Conservation (phyloP, 2,113 vertebrate genomes). For the Apodemus speciosus region DNA sequence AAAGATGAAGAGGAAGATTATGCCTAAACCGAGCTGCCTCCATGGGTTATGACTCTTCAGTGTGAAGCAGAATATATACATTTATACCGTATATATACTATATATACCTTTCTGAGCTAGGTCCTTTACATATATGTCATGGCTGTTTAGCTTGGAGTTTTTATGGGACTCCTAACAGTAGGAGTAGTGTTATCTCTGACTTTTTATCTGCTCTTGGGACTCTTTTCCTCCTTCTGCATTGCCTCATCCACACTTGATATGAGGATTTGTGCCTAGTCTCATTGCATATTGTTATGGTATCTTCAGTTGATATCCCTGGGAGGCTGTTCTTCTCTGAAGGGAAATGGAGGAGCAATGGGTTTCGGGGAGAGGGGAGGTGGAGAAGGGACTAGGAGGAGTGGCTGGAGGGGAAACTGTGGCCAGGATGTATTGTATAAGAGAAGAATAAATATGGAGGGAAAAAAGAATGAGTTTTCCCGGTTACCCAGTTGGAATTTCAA, state of each 20-base stretch:
- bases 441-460: not conserved
- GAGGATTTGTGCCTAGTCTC: not conserved
- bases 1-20: conserved; percentile 56
- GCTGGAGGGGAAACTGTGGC: not conserved
- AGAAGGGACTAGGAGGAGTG: not conserved
- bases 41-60: conserved; percentile 50
- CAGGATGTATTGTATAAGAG: not conserved
- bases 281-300: not conserved
- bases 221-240: not conserved
- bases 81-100: no score
- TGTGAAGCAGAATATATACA: conserved; percentile 63
- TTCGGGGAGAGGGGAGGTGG: not conserved
- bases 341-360: not conserved
- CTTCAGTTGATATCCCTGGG: not conserved
- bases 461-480: not conserved
- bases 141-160: not conserved
- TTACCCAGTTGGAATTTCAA: conserved; percentile 25
- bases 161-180: not conserved
- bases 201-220: not conserved
- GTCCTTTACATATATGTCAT: not conserved
- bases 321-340: not conserved
- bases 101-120: no score
- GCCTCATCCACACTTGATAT: no score
- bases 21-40: conserved; percentile 16
- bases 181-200: not conserved